These are phyloP conservation scores for Pagetopsis macropterus DNA, from an alignment of 2,797 vertebrate species.

Conservation along the genomic window DNA sequence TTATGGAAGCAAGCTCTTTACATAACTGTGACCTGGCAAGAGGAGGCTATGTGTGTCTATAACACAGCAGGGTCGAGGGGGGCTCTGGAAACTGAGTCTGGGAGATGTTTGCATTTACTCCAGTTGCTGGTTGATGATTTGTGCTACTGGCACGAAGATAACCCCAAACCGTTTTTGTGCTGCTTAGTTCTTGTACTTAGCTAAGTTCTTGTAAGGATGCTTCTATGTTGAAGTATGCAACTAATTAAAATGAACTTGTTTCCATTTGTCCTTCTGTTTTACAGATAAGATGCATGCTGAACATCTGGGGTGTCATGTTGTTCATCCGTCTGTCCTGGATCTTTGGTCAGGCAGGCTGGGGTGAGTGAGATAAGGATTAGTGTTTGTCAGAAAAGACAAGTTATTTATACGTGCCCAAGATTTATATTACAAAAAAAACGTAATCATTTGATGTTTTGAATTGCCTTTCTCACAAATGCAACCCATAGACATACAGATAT, in stretches of 20 bases:
- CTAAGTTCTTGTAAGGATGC: too few species aligned
- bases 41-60: background rate
- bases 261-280: constrained; percentile 28
- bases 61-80: constrained; percentile 9
- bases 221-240: background rate
- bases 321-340: constrained; percentile 99
- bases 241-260: background rate
- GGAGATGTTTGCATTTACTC: constrained; percentile 13
- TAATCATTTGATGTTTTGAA: background rate
- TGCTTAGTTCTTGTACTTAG: background rate
- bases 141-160: background rate
- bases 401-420: background rate
- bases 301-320: constrained; percentile 99
- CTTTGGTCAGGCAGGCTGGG: constrained; percentile 96
- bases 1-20: constrained; percentile 28
- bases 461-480: background rate
- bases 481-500: background rate
- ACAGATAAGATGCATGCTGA: constrained; percentile 98
- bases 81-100: constrained; percentile 1
- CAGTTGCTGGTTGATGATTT: constrained; percentile 3
- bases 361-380: constrained; percentile 76
- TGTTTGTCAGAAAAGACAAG: background rate
- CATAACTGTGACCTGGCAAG: constrained; percentile 23
- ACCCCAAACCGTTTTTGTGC: background rate
- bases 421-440: background rate